Conservation (phyloP, 2,113 vertebrate genomes). For the Pteropus alecto region DNA sequence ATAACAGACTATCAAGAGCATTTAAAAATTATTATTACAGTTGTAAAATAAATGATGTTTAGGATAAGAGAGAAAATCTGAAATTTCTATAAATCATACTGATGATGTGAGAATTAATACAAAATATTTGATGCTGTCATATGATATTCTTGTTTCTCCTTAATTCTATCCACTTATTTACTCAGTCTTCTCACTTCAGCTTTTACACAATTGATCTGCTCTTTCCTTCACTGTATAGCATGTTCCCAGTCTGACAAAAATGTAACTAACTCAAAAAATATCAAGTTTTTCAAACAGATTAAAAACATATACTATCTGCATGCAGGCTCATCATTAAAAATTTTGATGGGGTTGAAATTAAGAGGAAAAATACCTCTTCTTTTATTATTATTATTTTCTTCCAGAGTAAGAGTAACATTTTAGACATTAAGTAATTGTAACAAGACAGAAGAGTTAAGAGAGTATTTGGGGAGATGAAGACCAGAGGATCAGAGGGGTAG, state of each 20-base stretch:
- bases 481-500: neutral
- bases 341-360: neutral
- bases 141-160: neutral
- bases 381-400: neutral
- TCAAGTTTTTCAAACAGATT: neutral
- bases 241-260: neutral
- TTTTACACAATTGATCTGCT: neutral
- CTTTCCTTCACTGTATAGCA: neutral
- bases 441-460: neutral
- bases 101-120: neutral
- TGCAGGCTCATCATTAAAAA: neutral
- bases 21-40: conserved; percentile 30
- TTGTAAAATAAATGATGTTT: neutral
- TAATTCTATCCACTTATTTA: neutral
- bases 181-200: neutral
- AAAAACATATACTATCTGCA: neutral
- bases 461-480: neutral
- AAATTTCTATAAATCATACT: neutral
- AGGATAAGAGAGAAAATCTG: neutral
- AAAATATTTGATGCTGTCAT: neutral
- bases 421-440: neutral
- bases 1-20: neutral
- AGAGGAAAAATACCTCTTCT: neutral
- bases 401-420: neutral
- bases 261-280: neutral